phyloP scores from a whole-genome alignment of 2,888 invertebrate species.

The Hemaris fuciformis region DNA sequence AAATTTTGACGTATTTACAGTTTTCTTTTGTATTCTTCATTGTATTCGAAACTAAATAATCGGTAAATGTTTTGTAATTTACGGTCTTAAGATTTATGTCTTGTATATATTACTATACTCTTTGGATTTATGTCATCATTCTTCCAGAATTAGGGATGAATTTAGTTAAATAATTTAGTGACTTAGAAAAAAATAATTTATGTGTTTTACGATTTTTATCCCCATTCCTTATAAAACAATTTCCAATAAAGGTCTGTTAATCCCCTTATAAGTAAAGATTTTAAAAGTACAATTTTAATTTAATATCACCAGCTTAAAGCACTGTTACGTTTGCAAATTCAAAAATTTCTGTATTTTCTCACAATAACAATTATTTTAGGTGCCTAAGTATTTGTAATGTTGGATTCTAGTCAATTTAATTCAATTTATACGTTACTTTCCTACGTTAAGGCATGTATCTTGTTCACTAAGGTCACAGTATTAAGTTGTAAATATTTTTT shows the following conservation, averaged over 20 bases:
- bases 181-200: not conserved
- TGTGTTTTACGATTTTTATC: not conserved
- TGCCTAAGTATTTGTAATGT: constrained; percentile 51
- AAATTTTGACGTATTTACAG: constrained; percentile 7
- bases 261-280: too few species aligned
- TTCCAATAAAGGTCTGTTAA: not conserved
- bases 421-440: constrained; percentile 29
- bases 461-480: constrained; percentile 27
- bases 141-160: not conserved
- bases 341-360: not conserved
- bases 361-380: constrained; percentile 36
- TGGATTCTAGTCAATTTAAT: constrained; percentile 71
- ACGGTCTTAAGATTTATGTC: not conserved
- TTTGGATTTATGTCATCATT: not conserved
- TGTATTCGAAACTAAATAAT: not conserved
- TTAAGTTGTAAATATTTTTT: constrained; percentile 25
- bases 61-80: not conserved
- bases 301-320: not conserved
- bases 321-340: not conserved
- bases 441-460: not conserved
- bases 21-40: not conserved
- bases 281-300: not conserved
- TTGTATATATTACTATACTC: too few species aligned
- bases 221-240: not conserved
- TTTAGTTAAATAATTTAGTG: not conserved